Evolutionary conservation across 2,113 vertebrate genomes (phyloP), one percentile per base, ranked within the genome.

Genomic region (Oncorhynchus gorbuscha): DNA sequence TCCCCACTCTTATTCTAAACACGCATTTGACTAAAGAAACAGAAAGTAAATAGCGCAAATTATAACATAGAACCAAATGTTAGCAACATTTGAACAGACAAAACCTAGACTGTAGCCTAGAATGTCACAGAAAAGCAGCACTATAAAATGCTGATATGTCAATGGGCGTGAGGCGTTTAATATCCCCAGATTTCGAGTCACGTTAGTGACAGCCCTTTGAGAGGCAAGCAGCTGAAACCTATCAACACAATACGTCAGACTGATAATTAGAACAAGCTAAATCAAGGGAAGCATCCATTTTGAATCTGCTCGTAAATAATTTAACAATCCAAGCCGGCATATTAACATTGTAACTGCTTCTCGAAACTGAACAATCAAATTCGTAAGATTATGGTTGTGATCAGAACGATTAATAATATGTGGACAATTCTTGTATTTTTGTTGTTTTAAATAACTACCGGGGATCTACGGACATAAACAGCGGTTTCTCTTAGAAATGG

Each of bases 221-320:
- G 51, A 55, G 5, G 51, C 51, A 55, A 55, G 51, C 51, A 18
- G 51, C 51, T 55, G 14, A 55, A 55, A 55, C 51, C 4, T 9
- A 62, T 62, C 59, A 62, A 62, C 35, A 69, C 68, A 30, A 16
- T 28, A 16, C 66, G 26, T 11, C 30, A 39, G 32, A 45, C 28
- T 84, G 79, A 86, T 91, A 86, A 88, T 90, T 89, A 89, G 87
- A 79, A 77, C 83, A 84, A 85, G 88, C 85, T 85, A 90, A 87
- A 91, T 91, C 83, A 90, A 90, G 85, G 79, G 87, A 84, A 88
- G 91, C 92, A 87, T 92, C 91, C 92, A 93, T 93, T 93, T 93
- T 93, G 90, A 89, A 89, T 85, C 76, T 81, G 76, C 84, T 91
- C 79, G 86, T 92, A 90, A 92, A 92, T 92, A 91, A 91, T 90